phyloP scores from a whole-genome alignment of 53 echinoderm and acorn worm genomes.

The Zoroaster sp. region DNA sequence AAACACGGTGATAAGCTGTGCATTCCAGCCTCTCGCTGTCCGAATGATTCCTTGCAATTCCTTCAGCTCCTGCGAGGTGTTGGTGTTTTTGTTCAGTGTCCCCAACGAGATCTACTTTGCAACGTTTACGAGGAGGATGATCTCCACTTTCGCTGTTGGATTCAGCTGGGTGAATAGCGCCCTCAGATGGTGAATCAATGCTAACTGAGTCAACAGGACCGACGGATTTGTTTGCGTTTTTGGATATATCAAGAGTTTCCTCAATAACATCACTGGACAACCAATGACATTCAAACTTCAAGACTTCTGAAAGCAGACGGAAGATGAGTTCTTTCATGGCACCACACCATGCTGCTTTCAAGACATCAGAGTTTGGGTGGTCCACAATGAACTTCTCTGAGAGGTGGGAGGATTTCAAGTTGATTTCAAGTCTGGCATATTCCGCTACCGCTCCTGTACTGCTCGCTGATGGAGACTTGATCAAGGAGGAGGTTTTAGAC shows the following conservation, averaged over 20 bases:
- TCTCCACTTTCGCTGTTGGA: background rate
- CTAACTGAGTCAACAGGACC: background rate
- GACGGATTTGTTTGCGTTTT: background rate
- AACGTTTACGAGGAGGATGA: conserved; percentile 55
- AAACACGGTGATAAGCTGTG: conserved; percentile 65
- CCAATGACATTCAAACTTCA: conserved; percentile 65
- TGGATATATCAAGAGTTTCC: background rate
- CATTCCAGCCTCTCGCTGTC: conserved; percentile 13
- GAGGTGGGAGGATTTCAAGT: conserved; percentile 60
- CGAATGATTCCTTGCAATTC: background rate
- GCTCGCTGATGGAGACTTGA: background rate
- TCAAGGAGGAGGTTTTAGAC: background rate
- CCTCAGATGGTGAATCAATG: background rate
- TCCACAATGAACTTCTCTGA: conserved; percentile 40
- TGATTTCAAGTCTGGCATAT: background rate
- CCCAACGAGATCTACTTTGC: background rate
- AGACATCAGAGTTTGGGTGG: conserved; percentile 3
- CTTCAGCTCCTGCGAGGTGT: background rate
- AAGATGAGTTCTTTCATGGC: conserved; percentile 46
- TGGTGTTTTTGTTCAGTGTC: background rate
- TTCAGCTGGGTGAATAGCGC: background rate
- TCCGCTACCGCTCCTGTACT: background rate
- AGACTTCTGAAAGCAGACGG: conserved; percentile 63
- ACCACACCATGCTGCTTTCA: conserved; percentile 70
- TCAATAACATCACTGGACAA: background rate